Conservation (phyloP, 2,888 invertebrate genomes). For the Cosmopolites sordidus region DNA sequence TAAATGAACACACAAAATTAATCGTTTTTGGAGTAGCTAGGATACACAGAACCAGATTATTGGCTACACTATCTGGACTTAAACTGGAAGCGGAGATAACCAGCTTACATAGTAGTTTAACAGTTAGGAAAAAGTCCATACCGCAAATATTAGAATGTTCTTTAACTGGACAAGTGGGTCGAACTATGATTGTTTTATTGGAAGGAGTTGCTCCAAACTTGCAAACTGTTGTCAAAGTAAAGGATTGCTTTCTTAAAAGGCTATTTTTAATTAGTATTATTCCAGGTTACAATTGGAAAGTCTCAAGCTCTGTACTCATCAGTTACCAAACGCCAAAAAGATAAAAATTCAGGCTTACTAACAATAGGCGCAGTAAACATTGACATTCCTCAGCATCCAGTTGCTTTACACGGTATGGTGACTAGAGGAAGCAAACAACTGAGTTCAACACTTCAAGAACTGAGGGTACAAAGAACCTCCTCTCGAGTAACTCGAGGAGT, state of each 20-base stretch:
- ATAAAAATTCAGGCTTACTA: conserved; percentile 75
- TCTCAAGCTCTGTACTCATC: conserved; percentile 90
- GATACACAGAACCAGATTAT: conserved; percentile 78
- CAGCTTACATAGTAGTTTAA: conserved; percentile 84
- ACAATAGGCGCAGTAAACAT: conserved; percentile 85
- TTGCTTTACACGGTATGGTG: conserved; percentile 97
- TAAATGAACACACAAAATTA: conserved; percentile 65
- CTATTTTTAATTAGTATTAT: background rate
- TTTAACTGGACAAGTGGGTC: conserved; percentile 83
- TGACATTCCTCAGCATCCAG: conserved; percentile 97
- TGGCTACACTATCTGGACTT: conserved; percentile 88
- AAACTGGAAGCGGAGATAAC: conserved; percentile 94
- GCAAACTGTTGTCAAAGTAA: conserved; percentile 89
- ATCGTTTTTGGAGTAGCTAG: conserved; percentile 84
- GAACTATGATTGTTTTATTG: conserved; percentile 85
- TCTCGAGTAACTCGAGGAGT: conserved; percentile 63
- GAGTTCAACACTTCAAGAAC: conserved; percentile 86
- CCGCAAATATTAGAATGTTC: conserved; percentile 69
- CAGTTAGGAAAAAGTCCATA: conserved; percentile 75
- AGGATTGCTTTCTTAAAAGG: conserved; percentile 47
- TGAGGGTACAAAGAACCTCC: conserved; percentile 76
- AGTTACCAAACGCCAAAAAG: conserved; percentile 67
- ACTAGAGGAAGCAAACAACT: conserved; percentile 86
- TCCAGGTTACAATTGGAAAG: conserved; percentile 81
- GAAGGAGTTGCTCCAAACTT: conserved; percentile 88